Conservation (phyloP, 23 tunicate genomes). For the Corella eumyota region DNA sequence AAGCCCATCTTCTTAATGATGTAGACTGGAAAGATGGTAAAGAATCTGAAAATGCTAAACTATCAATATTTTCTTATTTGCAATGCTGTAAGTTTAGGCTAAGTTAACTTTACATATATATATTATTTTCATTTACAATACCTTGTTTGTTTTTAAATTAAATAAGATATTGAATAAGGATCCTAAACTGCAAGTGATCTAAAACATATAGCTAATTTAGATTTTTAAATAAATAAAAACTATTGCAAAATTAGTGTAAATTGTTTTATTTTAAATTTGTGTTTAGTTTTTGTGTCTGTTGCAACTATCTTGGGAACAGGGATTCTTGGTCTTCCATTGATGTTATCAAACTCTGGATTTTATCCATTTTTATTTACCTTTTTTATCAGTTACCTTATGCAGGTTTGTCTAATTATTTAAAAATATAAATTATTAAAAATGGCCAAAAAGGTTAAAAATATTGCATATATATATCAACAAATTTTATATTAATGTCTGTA, state of each 20-base stretch:
- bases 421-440: neutral
- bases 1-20: too few relatives aligned
- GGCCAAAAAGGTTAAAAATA: too few relatives aligned
- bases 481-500: too few relatives aligned
- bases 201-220: neutral
- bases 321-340: constrained; percentile 24
- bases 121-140: too few relatives aligned
- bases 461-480: too few relatives aligned
- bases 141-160: too few relatives aligned
- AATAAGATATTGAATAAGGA: neutral
- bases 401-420: constrained; percentile 6
- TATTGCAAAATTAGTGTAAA: neutral
- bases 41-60: too few relatives aligned
- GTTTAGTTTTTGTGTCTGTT: constrained; percentile 20
- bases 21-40: too few relatives aligned
- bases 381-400: constrained; percentile 14
- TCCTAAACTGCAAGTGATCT: neutral
- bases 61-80: neutral
- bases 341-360: constrained; percentile 17
- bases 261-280: neutral
- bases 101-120: too few relatives aligned
- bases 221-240: too few relatives aligned
- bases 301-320: constrained; percentile 36
- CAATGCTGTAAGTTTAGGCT: constrained; percentile 13
- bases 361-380: constrained; percentile 30